Percentiles rank a stretch among this genome's conserved stretches.
These are phyloP conservation scores for Antheraea assamensis DNA, from an alignment of 2,888 invertebrate genomes.

Conservation along the genomic window DNA sequence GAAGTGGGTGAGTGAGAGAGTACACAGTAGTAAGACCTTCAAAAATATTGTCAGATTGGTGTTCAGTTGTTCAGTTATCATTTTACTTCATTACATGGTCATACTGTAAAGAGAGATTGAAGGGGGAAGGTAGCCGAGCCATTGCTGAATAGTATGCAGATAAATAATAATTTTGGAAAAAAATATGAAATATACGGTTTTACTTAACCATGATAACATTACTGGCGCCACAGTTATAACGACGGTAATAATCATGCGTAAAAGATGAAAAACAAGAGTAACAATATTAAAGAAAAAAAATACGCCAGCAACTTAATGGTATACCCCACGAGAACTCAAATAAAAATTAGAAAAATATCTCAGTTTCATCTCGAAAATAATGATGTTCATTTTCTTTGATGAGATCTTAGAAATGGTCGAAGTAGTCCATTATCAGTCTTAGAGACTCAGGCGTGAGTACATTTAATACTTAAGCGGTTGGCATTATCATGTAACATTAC, in stretches of 20 bases:
- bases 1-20: no score
- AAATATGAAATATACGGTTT: no score
- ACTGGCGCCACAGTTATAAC: not conserved
- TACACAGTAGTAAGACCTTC: no score
- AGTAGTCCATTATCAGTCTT: slow-evolving; percentile 18
- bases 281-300: slow-evolving; percentile 1
- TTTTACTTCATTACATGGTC: no score
- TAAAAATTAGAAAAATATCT: slow-evolving; percentile 17
- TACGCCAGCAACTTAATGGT: not conserved
- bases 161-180: no score
- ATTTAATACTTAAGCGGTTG: not conserved
- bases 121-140: no score
- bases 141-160: no score
- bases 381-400: slow-evolving; percentile 22
- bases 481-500: slow-evolving; percentile 5
- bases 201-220: not conserved
- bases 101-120: no score
- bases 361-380: slow-evolving; percentile 28
- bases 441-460: not conserved
- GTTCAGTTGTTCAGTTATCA: no score
- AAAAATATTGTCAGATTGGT: no score
- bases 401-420: slow-evolving; percentile 20
- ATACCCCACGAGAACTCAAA: slow-evolving; percentile 3
- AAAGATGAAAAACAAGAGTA: not conserved
- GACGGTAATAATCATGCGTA: slow-evolving; percentile 2